Percentiles rank a stretch among this genome's conserved stretches.
These are phyloP conservation scores for Drosophila tanythrix DNA, from an alignment of 2,888 invertebrate genomes.

Conservation along the genomic window DNA sequence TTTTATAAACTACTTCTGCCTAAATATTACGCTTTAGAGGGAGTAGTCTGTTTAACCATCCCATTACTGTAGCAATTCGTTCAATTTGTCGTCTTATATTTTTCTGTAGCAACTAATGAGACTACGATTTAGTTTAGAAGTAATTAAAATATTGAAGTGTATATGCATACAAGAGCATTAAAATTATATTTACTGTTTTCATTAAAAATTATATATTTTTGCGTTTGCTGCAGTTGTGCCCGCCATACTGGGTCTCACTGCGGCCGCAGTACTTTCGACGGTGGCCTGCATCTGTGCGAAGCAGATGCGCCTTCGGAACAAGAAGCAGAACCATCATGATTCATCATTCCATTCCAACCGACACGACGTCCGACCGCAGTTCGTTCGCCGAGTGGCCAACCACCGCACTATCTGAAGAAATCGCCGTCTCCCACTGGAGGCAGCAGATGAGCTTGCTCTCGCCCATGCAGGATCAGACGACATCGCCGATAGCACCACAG, in stretches of 20 bases:
- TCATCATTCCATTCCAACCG: constrained; percentile 84
- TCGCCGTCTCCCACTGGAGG: constrained; percentile 93
- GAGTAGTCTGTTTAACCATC: background rate
- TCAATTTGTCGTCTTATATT: background rate
- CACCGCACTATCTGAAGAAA: constrained; percentile 94
- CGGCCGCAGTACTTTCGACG: constrained; percentile 84
- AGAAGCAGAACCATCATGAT: constrained; percentile 84
- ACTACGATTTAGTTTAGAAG: background rate
- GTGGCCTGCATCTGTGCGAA: constrained; percentile 84
- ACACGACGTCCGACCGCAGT: constrained; percentile 87
- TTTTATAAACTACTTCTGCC: background rate
- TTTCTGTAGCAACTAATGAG: background rate
- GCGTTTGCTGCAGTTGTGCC: constrained; percentile 80
- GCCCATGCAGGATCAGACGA: constrained; percentile 82
- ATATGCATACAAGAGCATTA: background rate
- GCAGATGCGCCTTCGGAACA: constrained; percentile 82
- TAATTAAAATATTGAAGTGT: background rate
- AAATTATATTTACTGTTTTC: background rate
- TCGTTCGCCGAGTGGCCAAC: constrained; percentile 92
- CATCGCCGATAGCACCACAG: constrained; percentile 82
- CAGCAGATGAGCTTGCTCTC: constrained; percentile 82
- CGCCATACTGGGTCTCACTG: constrained; percentile 83
- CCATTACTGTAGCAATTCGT: background rate
- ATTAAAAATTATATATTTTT: background rate
- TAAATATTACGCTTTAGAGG: background rate